phyloP scores from a whole-genome alignment of 2,797 vertebrate species.

The Ibycter americanus region DNA sequence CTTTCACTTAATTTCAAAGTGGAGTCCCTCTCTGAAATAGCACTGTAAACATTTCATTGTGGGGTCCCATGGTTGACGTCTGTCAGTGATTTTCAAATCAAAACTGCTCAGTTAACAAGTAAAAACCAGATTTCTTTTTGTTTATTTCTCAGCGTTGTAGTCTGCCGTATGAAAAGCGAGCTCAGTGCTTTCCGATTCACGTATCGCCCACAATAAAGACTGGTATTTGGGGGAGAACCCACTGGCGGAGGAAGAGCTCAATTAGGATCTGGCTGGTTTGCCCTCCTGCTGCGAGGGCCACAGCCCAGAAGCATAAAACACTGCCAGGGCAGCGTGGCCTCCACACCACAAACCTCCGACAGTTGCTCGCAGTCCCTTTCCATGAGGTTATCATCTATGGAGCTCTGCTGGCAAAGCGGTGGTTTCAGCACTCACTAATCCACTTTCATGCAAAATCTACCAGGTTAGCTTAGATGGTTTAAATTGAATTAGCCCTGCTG shows the following conservation, averaged over 20 bases:
- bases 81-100: slow-evolving; percentile 57
- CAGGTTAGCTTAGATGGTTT: slow-evolving; percentile 18
- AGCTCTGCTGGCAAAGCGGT: neutral
- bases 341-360: neutral
- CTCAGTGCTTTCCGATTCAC: neutral
- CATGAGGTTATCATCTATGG: neutral
- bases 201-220: neutral
- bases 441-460: slow-evolving; percentile 27
- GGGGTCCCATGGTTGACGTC: slow-evolving; percentile 21
- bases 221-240: neutral
- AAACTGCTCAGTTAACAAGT: slow-evolving; percentile 40
- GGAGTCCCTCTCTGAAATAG: slow-evolving; percentile 30
- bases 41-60: slow-evolving; percentile 58
- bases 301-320: neutral
- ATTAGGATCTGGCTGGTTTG: neutral
- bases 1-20: slow-evolving; percentile 52
- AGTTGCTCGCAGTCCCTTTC: neutral
- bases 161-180: slow-evolving; percentile 19
- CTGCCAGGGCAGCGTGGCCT: neutral
- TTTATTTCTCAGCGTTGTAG: slow-evolving; percentile 20
- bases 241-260: neutral
- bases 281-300: accelerated
- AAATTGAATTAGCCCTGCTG: slow-evolving; percentile 2
- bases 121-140: slow-evolving; percentile 44
- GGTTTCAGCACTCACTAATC: slow-evolving; percentile 34